phyloP scores from a whole-genome alignment of 1,140 invertebrate genomes.

The Yoshiicerus persimilis region DNA sequence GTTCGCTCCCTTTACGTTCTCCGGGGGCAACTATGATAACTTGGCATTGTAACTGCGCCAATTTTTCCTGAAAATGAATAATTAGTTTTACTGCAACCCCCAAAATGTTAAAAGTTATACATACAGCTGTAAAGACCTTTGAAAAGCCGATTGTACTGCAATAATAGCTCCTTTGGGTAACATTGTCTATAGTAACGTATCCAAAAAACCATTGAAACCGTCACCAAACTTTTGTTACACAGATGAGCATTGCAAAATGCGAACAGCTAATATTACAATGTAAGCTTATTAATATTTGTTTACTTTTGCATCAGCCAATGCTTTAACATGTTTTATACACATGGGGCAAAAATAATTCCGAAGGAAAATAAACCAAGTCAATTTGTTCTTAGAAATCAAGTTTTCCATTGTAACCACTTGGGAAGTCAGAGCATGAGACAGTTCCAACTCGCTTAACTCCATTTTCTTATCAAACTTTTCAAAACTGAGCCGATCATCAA shows the following conservation, averaged over 20 bases:
- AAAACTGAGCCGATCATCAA: background rate
- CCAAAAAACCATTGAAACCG: too few relatives aligned
- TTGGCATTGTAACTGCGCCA: slow-evolving; percentile 25
- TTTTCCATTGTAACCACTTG: background rate
- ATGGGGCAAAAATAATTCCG: slow-evolving; percentile 44
- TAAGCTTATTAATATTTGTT: background rate
- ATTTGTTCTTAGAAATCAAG: slow-evolving; percentile 6
- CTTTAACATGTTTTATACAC: slow-evolving; percentile 41
- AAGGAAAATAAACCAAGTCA: slow-evolving; percentile 37
- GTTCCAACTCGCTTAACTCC: background rate
- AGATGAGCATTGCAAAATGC: too few relatives aligned
- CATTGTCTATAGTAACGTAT: too few relatives aligned
- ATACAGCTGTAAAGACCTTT: background rate
- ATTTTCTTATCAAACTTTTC: background rate
- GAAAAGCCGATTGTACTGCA: too few relatives aligned
- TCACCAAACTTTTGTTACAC: too few relatives aligned
- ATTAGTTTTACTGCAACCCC: background rate
- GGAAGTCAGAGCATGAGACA: background rate
- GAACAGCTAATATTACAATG: too few relatives aligned
- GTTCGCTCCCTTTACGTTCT: slow-evolving; percentile 14
- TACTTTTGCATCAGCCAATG: background rate
- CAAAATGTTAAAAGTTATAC: background rate
- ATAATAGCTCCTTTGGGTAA: too few relatives aligned
- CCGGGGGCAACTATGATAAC: slow-evolving; percentile 43
- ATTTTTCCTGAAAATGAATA: background rate